Percentiles rank a stretch among this genome's conserved stretches.
phyloP scores from a whole-genome alignment of 2,797 vertebrate species.

The Rallus crepitans region DNA sequence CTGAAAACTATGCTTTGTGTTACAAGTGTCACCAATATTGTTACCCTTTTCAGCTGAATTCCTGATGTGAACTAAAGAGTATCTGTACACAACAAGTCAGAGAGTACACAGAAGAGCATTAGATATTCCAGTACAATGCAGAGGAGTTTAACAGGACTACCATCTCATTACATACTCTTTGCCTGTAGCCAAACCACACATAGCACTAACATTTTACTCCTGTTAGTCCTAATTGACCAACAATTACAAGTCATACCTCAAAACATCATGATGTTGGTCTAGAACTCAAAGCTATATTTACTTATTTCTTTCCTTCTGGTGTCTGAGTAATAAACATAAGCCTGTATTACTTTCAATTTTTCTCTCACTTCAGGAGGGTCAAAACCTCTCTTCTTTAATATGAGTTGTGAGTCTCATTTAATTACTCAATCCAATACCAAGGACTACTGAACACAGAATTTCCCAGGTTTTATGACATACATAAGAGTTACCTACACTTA shows the following conservation, averaged over 20 bases:
- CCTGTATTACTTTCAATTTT: background rate
- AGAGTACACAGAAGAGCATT: background rate
- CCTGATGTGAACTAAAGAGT: background rate
- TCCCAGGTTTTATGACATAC: background rate
- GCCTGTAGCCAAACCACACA: background rate
- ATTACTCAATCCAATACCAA: background rate
- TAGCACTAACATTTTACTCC: background rate
- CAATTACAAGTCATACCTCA: background rate
- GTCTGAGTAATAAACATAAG: background rate
- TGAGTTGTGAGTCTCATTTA: background rate
- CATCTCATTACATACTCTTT: background rate
- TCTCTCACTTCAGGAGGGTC: background rate
- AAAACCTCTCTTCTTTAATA: background rate
- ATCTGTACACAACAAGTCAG: background rate
- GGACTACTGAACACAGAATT: background rate
- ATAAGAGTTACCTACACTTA: background rate
- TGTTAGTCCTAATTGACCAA: background rate
- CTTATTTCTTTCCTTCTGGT: background rate
- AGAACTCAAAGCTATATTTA: background rate
- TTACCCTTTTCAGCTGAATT: background rate
- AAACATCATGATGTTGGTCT: background rate
- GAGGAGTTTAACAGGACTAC: background rate
- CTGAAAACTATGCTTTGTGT: background rate
- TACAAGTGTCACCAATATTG: background rate
- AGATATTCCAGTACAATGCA: background rate